Conservation (phyloP, 2,888 invertebrate genomes). For the Drosophila mettleri region DNA sequence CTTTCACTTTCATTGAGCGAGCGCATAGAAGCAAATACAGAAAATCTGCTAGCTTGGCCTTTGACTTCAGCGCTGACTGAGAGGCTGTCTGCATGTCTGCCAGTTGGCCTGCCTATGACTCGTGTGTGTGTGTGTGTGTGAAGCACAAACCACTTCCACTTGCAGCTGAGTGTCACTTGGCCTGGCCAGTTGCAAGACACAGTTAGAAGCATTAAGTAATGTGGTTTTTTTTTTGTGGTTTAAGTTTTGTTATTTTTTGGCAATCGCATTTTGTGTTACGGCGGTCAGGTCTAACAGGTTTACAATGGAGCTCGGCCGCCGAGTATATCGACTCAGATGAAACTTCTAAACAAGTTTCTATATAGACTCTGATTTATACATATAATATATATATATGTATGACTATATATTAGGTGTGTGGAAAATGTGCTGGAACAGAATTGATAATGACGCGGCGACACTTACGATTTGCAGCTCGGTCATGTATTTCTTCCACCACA, state of each 20-base stretch:
- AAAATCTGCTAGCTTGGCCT: constrained; percentile 57
- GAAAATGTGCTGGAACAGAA: constrained; percentile 47
- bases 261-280: constrained; percentile 59
- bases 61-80: constrained; percentile 44
- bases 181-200: constrained; percentile 62
- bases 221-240: constrained; percentile 6
- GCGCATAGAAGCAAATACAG: constrained; percentile 1
- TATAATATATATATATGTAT: neutral
- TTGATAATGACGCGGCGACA: constrained; percentile 53
- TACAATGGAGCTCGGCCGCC: constrained; percentile 42
- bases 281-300: constrained; percentile 73
- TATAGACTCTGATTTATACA: neutral
- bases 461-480: constrained; percentile 96
- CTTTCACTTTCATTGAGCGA: neutral
- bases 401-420: constrained; percentile 8
- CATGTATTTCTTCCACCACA: constrained; percentile 98
- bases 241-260: constrained; percentile 59
- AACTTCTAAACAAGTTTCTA: constrained; percentile 70
- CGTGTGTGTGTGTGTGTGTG: constrained; percentile 17
- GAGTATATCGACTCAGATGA: constrained; percentile 39
- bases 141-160: constrained; percentile 54
- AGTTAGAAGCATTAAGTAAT: constrained; percentile 71
- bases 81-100: constrained; percentile 23
- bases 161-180: constrained; percentile 56
- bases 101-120: neutral